Percentiles rank a stretch among this genome's conserved stretches.
These are phyloP conservation scores for Melinopterus prodromus DNA, from an alignment of 2,888 invertebrate genomes.

Conservation along the genomic window DNA sequence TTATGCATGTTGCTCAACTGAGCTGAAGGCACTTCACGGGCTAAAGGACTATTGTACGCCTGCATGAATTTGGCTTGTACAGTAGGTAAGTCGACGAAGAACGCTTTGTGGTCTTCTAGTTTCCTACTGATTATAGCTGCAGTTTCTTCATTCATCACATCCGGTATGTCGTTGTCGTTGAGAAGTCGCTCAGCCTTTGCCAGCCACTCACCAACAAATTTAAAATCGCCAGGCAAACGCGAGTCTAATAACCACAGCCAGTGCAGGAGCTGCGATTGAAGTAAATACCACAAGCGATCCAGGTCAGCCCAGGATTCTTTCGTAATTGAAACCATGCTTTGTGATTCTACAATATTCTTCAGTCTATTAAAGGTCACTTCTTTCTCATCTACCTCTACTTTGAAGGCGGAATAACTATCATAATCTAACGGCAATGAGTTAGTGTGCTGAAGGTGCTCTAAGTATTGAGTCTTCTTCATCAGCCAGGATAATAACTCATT, in stretches of 20 bases:
- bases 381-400: constrained; percentile 79
- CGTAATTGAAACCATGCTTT: constrained; percentile 82
- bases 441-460: constrained; percentile 80
- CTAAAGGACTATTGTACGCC: constrained; percentile 73
- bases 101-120: constrained; percentile 87
- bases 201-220: constrained; percentile 88
- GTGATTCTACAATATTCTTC: constrained; percentile 80
- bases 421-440: constrained; percentile 81
- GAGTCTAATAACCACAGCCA: constrained; percentile 93
- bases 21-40: constrained; percentile 76
- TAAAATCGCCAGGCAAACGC: constrained; percentile 84
- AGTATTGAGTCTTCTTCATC: constrained; percentile 76
- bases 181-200: constrained; percentile 85
- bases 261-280: constrained; percentile 78
- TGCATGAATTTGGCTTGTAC: constrained; percentile 81
- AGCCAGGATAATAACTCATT: constrained; percentile 85
- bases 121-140: constrained; percentile 88
- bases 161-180: constrained; percentile 83
- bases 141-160: constrained; percentile 87
- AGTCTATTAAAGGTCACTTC: constrained; percentile 78
- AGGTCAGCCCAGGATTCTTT: constrained; percentile 88
- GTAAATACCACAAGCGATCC: constrained; percentile 80
- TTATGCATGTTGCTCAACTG: constrained; percentile 84
- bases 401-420: constrained; percentile 81
- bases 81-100: constrained; percentile 85